These are phyloP conservation scores for Goniozus legneri DNA, from an alignment of 1,140 invertebrate genomes.

Conservation along the genomic window DNA sequence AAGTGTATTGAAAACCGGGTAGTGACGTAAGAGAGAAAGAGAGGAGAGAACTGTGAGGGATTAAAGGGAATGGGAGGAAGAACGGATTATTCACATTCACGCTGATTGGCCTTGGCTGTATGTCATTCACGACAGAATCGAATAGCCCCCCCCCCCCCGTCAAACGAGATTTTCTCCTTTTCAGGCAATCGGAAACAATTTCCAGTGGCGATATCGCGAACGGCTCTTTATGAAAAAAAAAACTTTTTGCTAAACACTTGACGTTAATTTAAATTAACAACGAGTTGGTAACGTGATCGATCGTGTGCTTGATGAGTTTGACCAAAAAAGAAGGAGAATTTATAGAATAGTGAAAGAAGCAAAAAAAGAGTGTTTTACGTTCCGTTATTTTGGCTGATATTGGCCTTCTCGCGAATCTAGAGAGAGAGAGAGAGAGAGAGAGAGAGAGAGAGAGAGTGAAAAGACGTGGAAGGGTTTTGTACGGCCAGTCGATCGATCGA, in stretches of 20 bases:
- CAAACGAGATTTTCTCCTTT: no score
- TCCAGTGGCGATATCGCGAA: no score
- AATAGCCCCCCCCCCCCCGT: no score
- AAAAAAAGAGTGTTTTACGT: no score
- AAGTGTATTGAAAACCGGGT: constrained; percentile 7
- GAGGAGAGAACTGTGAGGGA: constrained; percentile 1
- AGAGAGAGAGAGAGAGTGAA: constrained; percentile 3
- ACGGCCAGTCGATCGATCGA: constrained; percentile 44
- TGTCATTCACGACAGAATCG: background rate
- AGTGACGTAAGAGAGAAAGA: constrained; percentile 3
- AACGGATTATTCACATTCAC: background rate
- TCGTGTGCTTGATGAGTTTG: no score
- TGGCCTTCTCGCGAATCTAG: no score
- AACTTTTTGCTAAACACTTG: no score
- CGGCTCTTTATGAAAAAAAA: no score
- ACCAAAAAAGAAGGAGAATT: background rate
- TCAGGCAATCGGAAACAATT: no score
- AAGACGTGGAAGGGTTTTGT: constrained; percentile 22
- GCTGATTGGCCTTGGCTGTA: background rate
- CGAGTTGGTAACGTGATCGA: no score
- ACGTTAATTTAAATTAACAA: no score
- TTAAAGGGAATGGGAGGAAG: background rate
- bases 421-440: constrained; percentile 2
- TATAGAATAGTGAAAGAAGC: background rate
- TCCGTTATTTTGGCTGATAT: no score